Evolutionary conservation across 2,888 invertebrate species (phyloP).

Genomic region (Lasioglossum villosulum): DNA sequence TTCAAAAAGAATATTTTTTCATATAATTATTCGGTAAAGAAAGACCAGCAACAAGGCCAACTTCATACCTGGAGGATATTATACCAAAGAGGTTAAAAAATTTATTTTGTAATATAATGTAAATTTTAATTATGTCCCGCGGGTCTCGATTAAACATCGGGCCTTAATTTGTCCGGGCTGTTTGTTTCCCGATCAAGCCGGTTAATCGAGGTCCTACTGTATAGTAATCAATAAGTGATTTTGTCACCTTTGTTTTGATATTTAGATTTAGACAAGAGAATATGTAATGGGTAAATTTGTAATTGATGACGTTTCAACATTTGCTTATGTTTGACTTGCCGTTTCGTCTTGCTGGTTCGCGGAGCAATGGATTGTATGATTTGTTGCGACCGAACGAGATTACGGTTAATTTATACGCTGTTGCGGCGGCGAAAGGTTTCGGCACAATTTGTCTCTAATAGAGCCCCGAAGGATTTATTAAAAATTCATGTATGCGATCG

Average conservation of each 20-base stretch:
- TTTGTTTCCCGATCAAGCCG: too few relatives aligned
- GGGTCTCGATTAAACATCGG: too few relatives aligned
- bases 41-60: not conserved
- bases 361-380: not conserved
- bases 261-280: too few relatives aligned
- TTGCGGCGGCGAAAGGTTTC: conserved; percentile 10
- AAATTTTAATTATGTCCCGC: too few relatives aligned
- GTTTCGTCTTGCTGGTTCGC: not conserved
- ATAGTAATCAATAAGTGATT: too few relatives aligned
- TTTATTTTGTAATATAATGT: too few relatives aligned
- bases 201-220: too few relatives aligned
- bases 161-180: too few relatives aligned
- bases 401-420: conserved; percentile 22
- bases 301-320: not conserved
- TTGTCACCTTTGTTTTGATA: too few relatives aligned
- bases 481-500: conserved; percentile 68
- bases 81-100: too few relatives aligned
- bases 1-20: not conserved
- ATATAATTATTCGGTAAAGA: not conserved
- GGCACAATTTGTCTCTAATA: conserved; percentile 57
- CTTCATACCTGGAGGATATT: too few relatives aligned
- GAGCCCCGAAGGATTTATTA: conserved; percentile 58
- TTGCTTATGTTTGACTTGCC: not conserved
- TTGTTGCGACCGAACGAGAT: not conserved
- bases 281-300: too few relatives aligned